Evolutionary conservation across 2,113 vertebrate species (phyloP), one percentile per base, ranked within the genome.

Genomic region (Tyrannus savana): DNA sequence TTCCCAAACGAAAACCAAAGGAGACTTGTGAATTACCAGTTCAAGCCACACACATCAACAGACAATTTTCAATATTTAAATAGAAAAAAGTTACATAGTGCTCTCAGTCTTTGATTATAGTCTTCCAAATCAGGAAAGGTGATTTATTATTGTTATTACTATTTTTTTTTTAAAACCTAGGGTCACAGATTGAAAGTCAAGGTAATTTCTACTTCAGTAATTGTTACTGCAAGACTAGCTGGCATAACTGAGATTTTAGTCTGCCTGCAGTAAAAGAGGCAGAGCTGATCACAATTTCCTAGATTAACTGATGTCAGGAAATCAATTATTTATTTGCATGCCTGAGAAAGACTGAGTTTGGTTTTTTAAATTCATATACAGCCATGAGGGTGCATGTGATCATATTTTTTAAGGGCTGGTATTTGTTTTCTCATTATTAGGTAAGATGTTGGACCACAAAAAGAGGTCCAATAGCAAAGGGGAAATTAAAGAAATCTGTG

Each of bases 401-500:
- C 31, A 14, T 46, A 64, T 89, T 93, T 94, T 86, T 91, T 76
- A 69, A 93, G 71, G 62, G 41, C 22, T 91, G 49, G 35, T 95
- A 73, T 95, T 93, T 85, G 53, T 91, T 96, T 90, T 85, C 22
- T 76, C 42, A 30, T 87, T 93, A 85, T 96, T 96, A 95, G 71
- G 67, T 95, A 93, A 92, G 82, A 62, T 85, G 37, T 55, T 95
- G 92, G 82, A 91, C 37, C 73, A 75, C 62, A 85, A 78, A 87
- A 87, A 79, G 62, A 76, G 91, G 85, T n/a, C 39, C 4, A 88
- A 93, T 28, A 94, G 53, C 75, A 76, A 90, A 90, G 46, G 87
- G 79, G 53, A 97, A 97, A 97, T 95, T 79, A 85, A 93, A 97
- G 67, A 96, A 97, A 85, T 93, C 71, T 95, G 91, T 68, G 67